Conservation (phyloP, 2,888 invertebrate species). For the Phortica okadai region DNA sequence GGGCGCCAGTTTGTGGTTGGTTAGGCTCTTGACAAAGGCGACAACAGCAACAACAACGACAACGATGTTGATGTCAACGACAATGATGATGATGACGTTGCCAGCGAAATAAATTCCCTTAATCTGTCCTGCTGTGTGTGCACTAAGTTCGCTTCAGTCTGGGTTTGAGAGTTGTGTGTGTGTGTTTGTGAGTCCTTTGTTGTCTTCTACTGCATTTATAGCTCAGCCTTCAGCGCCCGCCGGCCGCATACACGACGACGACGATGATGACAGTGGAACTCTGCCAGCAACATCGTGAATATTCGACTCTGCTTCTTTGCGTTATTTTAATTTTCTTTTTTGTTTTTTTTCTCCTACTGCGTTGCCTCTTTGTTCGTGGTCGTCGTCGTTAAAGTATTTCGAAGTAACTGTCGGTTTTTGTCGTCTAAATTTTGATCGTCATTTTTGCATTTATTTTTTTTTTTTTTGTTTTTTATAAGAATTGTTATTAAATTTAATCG, state of each 20-base stretch:
- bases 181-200: neutral
- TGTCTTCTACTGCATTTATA: neutral
- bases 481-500: constrained; percentile 55
- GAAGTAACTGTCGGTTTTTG: neutral
- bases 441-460: neutral
- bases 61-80: neutral
- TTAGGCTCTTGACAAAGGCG: constrained; percentile 6
- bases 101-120: neutral
- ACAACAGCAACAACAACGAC: neutral
- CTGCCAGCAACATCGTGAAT: constrained; percentile 15
- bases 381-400: neutral
- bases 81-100: neutral
- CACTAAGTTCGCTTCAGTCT: constrained; percentile 28
- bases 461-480: too few relatives aligned
- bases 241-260: constrained; percentile 3
- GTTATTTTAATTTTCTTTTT: neutral
- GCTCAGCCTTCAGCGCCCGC: neutral
- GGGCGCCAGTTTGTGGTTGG: constrained; percentile 73
- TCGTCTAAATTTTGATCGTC: neutral
- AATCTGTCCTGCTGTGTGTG: neutral
- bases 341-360: neutral
- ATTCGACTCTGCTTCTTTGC: constrained; percentile 3
- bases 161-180: constrained; percentile 16
- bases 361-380: neutral
- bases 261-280: constrained; percentile 17